Base-by-base conservation (phyloP, 1,140 invertebrate species). In the Micrasema longulum region DNA sequence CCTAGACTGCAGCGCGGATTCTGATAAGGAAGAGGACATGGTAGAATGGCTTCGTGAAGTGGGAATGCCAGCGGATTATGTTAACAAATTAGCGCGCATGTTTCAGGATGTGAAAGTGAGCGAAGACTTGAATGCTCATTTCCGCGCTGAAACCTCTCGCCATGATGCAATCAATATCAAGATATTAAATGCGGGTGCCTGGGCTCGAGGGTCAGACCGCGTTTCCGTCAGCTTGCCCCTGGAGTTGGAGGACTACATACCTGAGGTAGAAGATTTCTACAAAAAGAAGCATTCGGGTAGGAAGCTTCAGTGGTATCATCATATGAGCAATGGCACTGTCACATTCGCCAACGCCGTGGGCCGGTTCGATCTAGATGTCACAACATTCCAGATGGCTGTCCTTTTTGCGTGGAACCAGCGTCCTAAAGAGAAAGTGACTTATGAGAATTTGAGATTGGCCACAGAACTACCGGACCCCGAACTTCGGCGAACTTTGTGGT, bases 321-420 rank as follows among this genome's bases (percentile, higher is more conserved):
- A 99, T 77, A 99, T 99, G 97, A 98, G 97, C 50, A 99, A 99
- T 87, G 98, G 97, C 77, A 97, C 96, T 35, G 97, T 99, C 74
- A 97, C 95, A 47, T 99, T 99, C 87, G 89, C 90, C 1, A 99
- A 97, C 84, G 90, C 93, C 79, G 91, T 95, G 47, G 97, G 97
- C 9, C 91, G 93, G 77, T 99, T 96, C 85, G 98, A 99, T 86
- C 86, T 99, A 70, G 98, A 99, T 82, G 96, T 99, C 1, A 99
- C 98, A 6, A 99, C 97, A 22, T 99, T 99, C 83, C 98, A 99
- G 91, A 98, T 99, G 96, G 96, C 97, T 65, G 97, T 99, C n/a
- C 85, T 99, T 16, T 99, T 99, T 86, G 95, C 96, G 7, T 99
- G 97, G 97, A 99, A 99, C 88, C 95, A 98, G 81, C 87, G 97